Percentiles rank a stretch among this genome's conserved stretches.
phyloP scores from a whole-genome alignment of 2,797 vertebrate species.

The Gadopsis marmoratus region DNA sequence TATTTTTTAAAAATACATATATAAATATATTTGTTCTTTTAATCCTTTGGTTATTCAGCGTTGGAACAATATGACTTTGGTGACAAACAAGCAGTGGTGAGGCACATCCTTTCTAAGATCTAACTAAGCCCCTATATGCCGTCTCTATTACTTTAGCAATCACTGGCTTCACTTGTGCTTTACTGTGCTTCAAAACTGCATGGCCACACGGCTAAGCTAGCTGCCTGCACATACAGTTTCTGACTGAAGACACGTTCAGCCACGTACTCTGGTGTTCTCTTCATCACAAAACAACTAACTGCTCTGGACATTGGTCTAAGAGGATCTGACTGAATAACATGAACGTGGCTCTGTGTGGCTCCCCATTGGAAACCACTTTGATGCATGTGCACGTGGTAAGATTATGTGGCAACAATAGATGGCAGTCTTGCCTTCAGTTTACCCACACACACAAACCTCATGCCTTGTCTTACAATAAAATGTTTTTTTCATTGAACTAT shows the following conservation, averaged over 20 bases:
- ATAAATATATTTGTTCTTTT: too few species aligned
- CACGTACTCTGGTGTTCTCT: not conserved
- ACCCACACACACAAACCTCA: slow-evolving; percentile 23
- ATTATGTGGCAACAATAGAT: slow-evolving; percentile 73
- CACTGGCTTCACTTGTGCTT: not conserved
- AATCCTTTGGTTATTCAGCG: too few species aligned
- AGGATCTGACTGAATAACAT: not conserved
- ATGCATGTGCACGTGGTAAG: slow-evolving; percentile 16
- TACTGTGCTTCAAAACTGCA: not conserved
- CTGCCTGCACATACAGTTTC: not conserved
- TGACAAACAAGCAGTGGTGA: too few species aligned
- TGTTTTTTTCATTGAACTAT: not conserved
- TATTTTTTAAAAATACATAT: too few species aligned
- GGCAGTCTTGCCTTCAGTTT: slow-evolving; percentile 80
- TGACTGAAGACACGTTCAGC: not conserved
- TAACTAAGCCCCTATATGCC: not conserved
- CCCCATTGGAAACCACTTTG: not conserved
- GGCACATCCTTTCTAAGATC: too few species aligned
- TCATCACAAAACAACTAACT: not conserved
- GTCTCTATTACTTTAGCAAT: not conserved
- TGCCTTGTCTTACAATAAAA: not conserved
- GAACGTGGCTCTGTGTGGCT: slow-evolving; percentile 12
- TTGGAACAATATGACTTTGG: too few species aligned
- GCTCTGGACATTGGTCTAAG: not conserved
- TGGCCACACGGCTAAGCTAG: not conserved